phyloP scores from a whole-genome alignment of 2,113 vertebrate genomes.

The Erpornis zantholeuca region DNA sequence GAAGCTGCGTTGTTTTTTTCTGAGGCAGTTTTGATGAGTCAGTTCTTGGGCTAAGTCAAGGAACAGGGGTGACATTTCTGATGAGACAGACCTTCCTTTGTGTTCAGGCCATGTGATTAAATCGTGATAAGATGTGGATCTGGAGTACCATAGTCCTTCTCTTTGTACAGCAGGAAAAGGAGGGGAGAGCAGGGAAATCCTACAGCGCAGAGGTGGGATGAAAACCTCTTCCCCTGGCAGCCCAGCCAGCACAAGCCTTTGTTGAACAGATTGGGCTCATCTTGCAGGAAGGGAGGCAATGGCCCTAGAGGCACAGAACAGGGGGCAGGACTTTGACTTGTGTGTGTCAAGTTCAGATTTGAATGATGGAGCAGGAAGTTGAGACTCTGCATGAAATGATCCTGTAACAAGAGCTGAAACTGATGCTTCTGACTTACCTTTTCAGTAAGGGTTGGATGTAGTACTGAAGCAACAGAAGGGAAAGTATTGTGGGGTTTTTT shows the following conservation, averaged over 20 bases:
- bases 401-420: neutral
- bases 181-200: neutral
- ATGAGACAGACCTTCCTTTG: constrained; percentile 30
- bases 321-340: neutral
- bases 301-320: neutral
- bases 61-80: constrained; percentile 15
- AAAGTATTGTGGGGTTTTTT: neutral
- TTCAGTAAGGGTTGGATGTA: neutral
- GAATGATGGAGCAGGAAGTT: neutral
- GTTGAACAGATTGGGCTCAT: neutral
- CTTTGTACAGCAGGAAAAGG: neutral
- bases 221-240: neutral
- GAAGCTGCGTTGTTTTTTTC: neutral
- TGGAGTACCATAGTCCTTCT: neutral
- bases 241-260: neutral
- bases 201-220: neutral
- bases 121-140: neutral
- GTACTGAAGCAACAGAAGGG: neutral
- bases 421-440: neutral
- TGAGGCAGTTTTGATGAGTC: constrained; percentile 34
- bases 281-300: neutral
- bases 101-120: neutral
- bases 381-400: neutral
- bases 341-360: neutral
- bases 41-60: constrained; percentile 28